These are phyloP conservation scores for Lymantria monacha DNA, from an alignment of 2,888 invertebrate genomes.

Conservation along the genomic window DNA sequence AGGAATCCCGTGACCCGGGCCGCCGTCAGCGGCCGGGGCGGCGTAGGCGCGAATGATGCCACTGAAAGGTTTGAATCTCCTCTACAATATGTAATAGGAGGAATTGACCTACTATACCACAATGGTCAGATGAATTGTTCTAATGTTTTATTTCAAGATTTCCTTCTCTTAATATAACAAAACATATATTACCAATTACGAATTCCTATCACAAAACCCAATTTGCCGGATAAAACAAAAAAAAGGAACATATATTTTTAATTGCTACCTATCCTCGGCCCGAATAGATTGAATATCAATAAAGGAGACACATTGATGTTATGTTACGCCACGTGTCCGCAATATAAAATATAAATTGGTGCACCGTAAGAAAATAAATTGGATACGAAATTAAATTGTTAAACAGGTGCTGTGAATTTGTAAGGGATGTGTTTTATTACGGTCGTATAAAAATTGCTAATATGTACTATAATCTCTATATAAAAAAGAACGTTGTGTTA, in stretches of 20 bases:
- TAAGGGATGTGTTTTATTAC: not conserved
- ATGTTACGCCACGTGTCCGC: conserved; percentile 8
- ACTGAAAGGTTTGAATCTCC: no score
- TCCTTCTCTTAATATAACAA: no score
- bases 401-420: not conserved
- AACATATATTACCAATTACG: conserved; percentile 14
- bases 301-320: conserved; percentile 22
- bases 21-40: no score
- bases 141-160: no score
- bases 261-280: conserved; percentile 28
- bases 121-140: no score
- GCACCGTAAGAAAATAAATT: not conserved
- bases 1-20: no score
- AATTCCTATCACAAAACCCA: conserved; percentile 35
- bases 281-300: conserved; percentile 34
- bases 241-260: conserved; percentile 26
- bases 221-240: conserved; percentile 27
- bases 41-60: no score
- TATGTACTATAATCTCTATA: no score
- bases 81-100: no score
- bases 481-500: no score
- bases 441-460: not conserved
- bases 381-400: not conserved
- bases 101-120: no score
- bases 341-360: conserved; percentile 1